Conservation (phyloP, 2,797 vertebrate genomes). For the Syndactyla subalaris region DNA sequence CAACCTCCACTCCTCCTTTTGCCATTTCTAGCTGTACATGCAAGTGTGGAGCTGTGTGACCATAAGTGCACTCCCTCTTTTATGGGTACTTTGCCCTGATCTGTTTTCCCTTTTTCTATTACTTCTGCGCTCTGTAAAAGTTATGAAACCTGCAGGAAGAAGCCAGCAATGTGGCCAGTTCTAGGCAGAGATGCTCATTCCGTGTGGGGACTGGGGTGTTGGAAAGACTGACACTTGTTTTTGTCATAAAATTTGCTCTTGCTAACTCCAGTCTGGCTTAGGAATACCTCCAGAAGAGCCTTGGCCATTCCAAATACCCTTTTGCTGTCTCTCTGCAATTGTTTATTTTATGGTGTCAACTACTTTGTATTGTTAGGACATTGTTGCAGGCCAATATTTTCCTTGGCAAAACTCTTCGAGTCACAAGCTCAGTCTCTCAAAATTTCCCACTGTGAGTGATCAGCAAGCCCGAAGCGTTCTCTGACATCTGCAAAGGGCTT, state of each 20-base stretch:
- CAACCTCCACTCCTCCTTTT: neutral
- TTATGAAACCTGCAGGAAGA: neutral
- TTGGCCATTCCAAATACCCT: slow-evolving; percentile 16
- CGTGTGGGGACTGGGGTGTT: neutral
- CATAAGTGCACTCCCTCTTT: neutral
- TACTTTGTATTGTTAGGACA: slow-evolving; percentile 68
- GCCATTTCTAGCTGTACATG: neutral
- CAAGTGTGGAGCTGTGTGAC: neutral
- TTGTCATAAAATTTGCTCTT: slow-evolving; percentile 50
- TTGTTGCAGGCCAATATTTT: slow-evolving; percentile 53
- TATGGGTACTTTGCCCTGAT: neutral
- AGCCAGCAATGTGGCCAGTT: neutral
- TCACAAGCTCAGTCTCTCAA: slow-evolving; percentile 47
- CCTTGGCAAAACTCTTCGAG: slow-evolving; percentile 57
- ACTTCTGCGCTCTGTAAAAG: neutral
- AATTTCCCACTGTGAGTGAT: slow-evolving; percentile 52
- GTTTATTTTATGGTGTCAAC: slow-evolving; percentile 67
- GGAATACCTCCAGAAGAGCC: slow-evolving; percentile 9
- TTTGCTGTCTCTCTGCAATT: slow-evolving; percentile 48
- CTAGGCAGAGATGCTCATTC: neutral
- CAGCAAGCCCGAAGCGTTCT: neutral
- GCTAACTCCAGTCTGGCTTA: slow-evolving; percentile 25
- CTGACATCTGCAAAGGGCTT: slow-evolving; percentile 29
- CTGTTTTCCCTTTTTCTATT: slow-evolving; percentile 12
- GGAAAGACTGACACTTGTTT: slow-evolving; percentile 53